Evolutionary conservation across 2,888 invertebrate genomes (phyloP).

Genomic region (Agonopterix subpropinquella): DNA sequence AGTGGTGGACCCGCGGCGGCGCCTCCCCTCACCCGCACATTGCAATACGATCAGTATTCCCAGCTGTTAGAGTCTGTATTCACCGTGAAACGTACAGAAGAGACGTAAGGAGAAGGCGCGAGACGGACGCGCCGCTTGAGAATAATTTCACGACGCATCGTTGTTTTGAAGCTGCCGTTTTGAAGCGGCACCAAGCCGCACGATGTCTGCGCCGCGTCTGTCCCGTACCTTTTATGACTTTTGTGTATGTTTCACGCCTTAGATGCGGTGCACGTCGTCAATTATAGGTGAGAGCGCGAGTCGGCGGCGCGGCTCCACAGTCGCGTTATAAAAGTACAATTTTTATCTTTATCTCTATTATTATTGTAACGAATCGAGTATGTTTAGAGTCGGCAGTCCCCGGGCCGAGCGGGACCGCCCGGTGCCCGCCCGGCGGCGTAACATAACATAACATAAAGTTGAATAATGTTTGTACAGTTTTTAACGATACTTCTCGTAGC

Average conservation of each 20-base stretch:
- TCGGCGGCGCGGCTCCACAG: background rate
- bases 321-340: conserved; percentile 44
- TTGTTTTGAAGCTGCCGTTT: no score
- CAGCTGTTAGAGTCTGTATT: background rate
- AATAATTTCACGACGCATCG: no score
- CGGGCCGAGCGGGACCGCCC: background rate
- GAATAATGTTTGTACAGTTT: conserved; percentile 71
- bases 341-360: conserved; percentile 39
- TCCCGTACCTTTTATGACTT: no score
- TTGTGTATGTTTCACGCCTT: no score
- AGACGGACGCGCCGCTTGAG: no score
- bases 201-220: no score
- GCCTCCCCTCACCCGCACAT: background rate
- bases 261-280: no score
- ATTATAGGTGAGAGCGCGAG: no score
- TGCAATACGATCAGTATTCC: background rate
- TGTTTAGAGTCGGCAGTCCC: background rate
- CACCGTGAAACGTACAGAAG: no score
- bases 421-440: background rate
- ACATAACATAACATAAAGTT: conserved; percentile 23
- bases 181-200: no score
- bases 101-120: no score
- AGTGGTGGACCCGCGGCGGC: conserved; percentile 19
- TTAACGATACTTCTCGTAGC: conserved; percentile 71
- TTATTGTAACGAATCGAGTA: conserved; percentile 22